Conservation (phyloP, 2,797 vertebrate species). For the Potorous gilbertii region DNA sequence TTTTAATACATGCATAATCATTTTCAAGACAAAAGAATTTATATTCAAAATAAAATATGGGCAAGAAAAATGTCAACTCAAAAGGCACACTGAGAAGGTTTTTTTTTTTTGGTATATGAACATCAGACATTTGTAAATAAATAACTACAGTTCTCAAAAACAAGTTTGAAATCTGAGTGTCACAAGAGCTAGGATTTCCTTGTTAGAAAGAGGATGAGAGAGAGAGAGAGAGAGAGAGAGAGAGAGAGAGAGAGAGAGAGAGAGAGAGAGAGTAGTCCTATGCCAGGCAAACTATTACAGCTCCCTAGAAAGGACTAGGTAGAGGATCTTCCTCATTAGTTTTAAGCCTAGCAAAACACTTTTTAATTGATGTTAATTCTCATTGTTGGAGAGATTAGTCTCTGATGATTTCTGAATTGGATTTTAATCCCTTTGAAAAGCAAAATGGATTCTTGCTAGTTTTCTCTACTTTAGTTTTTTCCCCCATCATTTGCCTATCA, state of each 20-base stretch:
- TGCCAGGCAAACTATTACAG: neutral
- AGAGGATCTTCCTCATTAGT: conserved; percentile 44
- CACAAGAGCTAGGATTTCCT: neutral
- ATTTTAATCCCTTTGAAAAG: conserved; percentile 43
- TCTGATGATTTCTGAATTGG: conserved; percentile 41
- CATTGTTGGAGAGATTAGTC: conserved; percentile 41
- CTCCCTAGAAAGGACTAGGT: conserved; percentile 17
- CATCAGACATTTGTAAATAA: neutral
- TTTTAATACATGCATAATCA: neutral
- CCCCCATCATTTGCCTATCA: neutral
- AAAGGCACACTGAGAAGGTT: neutral
- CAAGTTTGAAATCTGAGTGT: neutral
- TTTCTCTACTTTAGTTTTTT: neutral
- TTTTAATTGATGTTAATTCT: conserved; percentile 6
- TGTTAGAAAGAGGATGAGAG: conserved; percentile 14
- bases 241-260: too few species aligned
- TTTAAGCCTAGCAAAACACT: conserved; percentile 3
- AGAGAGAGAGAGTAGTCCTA: too few species aligned
- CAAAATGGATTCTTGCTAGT: neutral
- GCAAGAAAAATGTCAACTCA: neutral
- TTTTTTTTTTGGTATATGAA: neutral
- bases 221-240: too few species aligned
- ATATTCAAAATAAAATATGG: neutral
- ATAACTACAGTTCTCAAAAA: neutral
- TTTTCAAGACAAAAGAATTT: neutral